phyloP scores from a whole-genome alignment of 2,797 vertebrate species.

The Sebastes kiyomatsui region DNA sequence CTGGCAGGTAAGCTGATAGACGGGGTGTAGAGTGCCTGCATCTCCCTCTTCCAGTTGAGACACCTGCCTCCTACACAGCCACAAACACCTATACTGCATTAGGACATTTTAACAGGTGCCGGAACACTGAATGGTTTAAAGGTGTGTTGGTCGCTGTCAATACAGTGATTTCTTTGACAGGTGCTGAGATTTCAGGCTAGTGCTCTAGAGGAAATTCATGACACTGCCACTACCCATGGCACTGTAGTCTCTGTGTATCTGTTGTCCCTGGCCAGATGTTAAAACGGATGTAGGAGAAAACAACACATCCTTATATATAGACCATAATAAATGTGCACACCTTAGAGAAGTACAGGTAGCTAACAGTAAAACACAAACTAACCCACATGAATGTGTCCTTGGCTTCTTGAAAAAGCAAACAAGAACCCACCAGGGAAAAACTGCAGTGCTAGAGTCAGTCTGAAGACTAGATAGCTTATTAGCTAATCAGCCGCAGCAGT shows the following conservation, averaged over 20 bases:
- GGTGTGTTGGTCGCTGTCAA: not conserved
- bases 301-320: not conserved
- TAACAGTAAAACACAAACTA: not conserved
- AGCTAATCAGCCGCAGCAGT: not conserved
- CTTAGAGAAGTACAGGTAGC: not conserved
- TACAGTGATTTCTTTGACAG: not conserved
- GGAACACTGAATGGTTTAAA: not conserved
- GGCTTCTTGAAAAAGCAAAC: not conserved
- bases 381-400: not conserved
- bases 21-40: constrained; percentile 86
- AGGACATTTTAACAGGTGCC: not conserved
- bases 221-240: not conserved
- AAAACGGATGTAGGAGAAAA: not conserved
- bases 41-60: constrained; percentile 93
- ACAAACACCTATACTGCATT: constrained; percentile 1
- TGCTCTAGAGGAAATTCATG: not conserved
- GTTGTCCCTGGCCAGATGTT: not conserved
- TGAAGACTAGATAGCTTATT: not conserved
- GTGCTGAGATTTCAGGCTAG: not conserved
- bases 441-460: too few relatives aligned
- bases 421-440: not conserved
- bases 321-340: not conserved
- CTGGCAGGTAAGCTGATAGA: constrained; percentile 86
- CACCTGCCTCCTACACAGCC: constrained; percentile 83
- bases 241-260: not conserved